Percentiles rank a stretch among this genome's conserved stretches.
Conservation (phyloP, 2,113 vertebrate genomes). For the Misgurnus anguillicaudatus region DNA sequence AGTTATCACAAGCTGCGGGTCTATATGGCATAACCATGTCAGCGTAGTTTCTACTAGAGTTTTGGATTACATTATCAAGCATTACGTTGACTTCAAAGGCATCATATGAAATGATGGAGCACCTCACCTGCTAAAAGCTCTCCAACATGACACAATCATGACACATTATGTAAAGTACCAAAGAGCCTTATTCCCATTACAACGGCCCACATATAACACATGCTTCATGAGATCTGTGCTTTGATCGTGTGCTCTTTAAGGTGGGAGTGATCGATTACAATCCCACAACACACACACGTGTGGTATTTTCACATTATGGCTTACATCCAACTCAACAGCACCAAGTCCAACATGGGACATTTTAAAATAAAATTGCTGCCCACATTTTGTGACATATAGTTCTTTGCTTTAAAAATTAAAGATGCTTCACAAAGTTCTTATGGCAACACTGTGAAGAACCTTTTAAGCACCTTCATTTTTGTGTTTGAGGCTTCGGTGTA, state of each 20-base stretch:
- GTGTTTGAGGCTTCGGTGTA: no score
- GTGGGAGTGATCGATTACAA: neutral
- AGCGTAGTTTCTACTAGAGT: neutral
- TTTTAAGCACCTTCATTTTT: no score
- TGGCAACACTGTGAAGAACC: no score
- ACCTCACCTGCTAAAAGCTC: neutral
- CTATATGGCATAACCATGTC: no score
- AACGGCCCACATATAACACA: neutral
- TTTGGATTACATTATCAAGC: conserved; percentile 11
- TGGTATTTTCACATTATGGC: neutral
- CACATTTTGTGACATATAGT: no score
- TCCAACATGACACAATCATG: neutral
- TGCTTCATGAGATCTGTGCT: neutral
- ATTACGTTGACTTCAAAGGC: conserved; percentile 5
- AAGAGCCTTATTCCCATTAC: neutral
- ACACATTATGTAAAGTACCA: neutral
- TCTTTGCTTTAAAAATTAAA: no score
- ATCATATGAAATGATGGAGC: neutral
- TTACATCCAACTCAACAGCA: neutral
- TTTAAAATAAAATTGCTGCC: no score
- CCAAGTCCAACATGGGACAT: no score
- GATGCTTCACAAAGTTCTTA: no score
- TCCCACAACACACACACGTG: neutral
- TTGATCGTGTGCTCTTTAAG: neutral
- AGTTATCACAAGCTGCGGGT: no score